phyloP scores from a whole-genome alignment of 2,888 invertebrate genomes.

The Agrilus mali region DNA sequence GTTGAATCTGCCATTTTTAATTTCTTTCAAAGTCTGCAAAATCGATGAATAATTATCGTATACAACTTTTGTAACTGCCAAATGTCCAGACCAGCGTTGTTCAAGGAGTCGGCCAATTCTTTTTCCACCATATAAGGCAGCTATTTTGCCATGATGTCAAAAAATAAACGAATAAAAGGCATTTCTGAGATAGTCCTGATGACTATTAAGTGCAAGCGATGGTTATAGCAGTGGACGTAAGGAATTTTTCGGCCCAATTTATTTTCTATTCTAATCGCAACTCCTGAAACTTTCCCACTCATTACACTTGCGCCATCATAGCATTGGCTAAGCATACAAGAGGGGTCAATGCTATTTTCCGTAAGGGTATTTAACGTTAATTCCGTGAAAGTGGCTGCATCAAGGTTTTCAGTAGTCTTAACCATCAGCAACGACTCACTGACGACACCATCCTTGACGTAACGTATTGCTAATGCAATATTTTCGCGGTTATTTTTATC shows the following conservation, averaged over 20 bases:
- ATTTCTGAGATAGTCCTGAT: conserved; percentile 4
- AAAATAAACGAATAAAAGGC: conserved; percentile 4
- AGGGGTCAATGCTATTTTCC: conserved; percentile 6
- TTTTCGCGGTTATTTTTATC: too few species aligned
- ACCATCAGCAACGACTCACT: too few species aligned
- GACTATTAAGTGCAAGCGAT: conserved; percentile 3
- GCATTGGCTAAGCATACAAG: conserved; percentile 6
- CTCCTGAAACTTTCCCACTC: conserved; percentile 1
- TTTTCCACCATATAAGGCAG: conserved; percentile 7
- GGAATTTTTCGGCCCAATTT: conserved; percentile 6
- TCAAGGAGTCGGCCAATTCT: conserved; percentile 5
- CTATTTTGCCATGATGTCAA: conserved; percentile 4
- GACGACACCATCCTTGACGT: too few species aligned
- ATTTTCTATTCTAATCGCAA: conserved; percentile 3
- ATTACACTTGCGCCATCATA: conserved; percentile 7
- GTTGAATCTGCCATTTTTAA: conserved; percentile 9
- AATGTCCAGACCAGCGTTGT: conserved; percentile 8
- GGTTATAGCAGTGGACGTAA: conserved; percentile 4
- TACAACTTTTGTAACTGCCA: conserved; percentile 9
- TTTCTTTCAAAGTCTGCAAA: conserved; percentile 10
- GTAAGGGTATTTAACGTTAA: conserved; percentile 4
- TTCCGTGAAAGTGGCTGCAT: conserved; percentile 5
- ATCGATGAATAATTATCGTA: conserved; percentile 9
- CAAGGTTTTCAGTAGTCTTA: neutral
- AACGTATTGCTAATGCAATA: too few species aligned